Evolutionary conservation across 2,888 invertebrate species (phyloP).

Genomic region (Hofmannophila pseudospretella): DNA sequence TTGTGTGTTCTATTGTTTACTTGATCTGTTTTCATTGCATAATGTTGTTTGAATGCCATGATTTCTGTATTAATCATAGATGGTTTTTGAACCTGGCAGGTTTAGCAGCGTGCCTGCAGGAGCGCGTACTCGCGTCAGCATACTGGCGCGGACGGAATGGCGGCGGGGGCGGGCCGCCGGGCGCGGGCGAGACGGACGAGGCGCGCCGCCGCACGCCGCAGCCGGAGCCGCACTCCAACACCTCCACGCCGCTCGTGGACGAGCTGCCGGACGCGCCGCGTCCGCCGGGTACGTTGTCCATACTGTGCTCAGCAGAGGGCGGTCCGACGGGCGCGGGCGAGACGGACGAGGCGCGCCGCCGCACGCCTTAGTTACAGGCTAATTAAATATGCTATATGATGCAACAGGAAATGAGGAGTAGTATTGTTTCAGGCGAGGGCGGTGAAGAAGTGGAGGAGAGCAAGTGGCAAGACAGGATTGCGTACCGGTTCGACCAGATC

Average conservation of each 20-base stretch:
- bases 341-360: constrained; percentile 36
- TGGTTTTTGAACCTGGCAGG: no score
- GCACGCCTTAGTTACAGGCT: constrained; percentile 75
- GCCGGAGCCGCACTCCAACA: constrained; percentile 83
- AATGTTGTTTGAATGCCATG: no score
- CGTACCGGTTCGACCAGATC: constrained; percentile 94
- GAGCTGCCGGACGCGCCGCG: constrained; percentile 69
- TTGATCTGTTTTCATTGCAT: no score
- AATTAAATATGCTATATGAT: no score
- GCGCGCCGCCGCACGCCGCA: constrained; percentile 65
- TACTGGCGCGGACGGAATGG: constrained; percentile 76
- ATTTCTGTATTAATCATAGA: no score
- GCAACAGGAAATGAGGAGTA: no score
- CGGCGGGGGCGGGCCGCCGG: constrained; percentile 28
- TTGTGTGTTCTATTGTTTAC: no score
- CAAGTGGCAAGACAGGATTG: constrained; percentile 95
- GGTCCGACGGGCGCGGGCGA: constrained; percentile 31
- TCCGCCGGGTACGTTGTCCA: constrained; percentile 48
- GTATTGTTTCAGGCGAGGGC: constrained; percentile 56
- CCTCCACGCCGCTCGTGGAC: constrained; percentile 80
- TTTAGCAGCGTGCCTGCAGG: constrained; percentile 89
- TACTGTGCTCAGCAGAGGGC: constrained; percentile 15
- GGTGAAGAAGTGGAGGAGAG: constrained; percentile 86
- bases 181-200: constrained; percentile 28
- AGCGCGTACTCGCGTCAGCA: constrained; percentile 83